These are phyloP conservation scores for Epinotia brunnichana DNA, from an alignment of 2,888 invertebrate genomes.

Conservation along the genomic window DNA sequence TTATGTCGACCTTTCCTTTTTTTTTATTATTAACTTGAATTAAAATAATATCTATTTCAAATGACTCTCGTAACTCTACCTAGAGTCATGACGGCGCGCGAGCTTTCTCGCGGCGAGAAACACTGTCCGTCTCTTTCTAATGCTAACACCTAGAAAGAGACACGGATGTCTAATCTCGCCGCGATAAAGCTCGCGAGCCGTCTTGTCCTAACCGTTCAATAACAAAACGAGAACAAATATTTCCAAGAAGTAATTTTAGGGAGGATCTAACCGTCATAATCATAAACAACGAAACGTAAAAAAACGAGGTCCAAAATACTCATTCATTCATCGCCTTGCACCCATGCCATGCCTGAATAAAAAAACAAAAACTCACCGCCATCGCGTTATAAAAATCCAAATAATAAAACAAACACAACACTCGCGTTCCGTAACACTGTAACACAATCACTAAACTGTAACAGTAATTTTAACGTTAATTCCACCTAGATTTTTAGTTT, in stretches of 20 bases:
- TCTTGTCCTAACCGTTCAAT: neutral
- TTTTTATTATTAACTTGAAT: neutral
- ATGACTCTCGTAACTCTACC: neutral
- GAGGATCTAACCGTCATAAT: neutral
- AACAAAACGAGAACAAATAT: neutral
- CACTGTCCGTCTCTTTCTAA: too few relatives aligned
- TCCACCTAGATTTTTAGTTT: constrained; percentile 28
- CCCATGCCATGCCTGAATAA: neutral
- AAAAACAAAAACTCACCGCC: constrained; percentile 55
- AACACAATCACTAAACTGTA: constrained; percentile 30
- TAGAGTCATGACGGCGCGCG: too few relatives aligned
- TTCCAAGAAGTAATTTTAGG: neutral
- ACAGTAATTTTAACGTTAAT: constrained; percentile 18
- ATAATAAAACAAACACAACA: constrained; percentile 37
- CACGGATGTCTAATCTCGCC: too few relatives aligned
- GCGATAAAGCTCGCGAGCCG: too few relatives aligned
- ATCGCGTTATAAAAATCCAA: constrained; percentile 48
- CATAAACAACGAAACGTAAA: constrained; percentile 7
- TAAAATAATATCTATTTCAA: neutral
- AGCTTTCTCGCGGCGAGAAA: too few relatives aligned
- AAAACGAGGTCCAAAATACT: constrained; percentile 4
- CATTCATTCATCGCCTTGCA: constrained; percentile 23
- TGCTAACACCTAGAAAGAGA: too few relatives aligned
- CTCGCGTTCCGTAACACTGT: constrained; percentile 27
- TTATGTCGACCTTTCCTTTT: neutral